Evolutionary conservation across 2,797 vertebrate genomes (phyloP).

Genomic region (Astyanax mexicanus): DNA sequence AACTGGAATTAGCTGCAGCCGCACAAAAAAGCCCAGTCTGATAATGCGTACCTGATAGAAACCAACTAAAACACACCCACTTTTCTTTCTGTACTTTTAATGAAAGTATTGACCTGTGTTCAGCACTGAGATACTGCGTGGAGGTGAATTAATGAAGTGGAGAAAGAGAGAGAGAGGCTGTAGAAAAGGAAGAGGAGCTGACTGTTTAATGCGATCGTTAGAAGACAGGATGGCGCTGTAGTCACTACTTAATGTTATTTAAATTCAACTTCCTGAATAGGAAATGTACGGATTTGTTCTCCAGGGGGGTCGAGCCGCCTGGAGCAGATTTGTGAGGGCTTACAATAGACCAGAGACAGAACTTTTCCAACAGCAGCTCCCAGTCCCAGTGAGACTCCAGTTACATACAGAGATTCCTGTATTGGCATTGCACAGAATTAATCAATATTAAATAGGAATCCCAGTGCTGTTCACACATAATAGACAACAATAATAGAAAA

Average conservation of each 20-base stretch:
- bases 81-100: background rate
- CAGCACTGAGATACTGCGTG: too few species aligned
- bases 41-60: background rate
- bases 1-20: background rate
- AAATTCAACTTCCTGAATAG: slow-evolving; percentile 64
- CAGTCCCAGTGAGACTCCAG: slow-evolving; percentile 41
- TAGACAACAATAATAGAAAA: too few species aligned
- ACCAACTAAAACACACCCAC: background rate
- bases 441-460: too few species aligned
- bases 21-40: background rate
- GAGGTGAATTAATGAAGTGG: background rate
- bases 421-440: too few species aligned
- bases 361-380: slow-evolving; percentile 64
- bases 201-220: slow-evolving; percentile 48
- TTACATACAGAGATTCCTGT: too few species aligned
- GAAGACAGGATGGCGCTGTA: slow-evolving; percentile 48
- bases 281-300: slow-evolving; percentile 54
- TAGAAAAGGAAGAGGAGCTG: slow-evolving; percentile 21
- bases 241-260: slow-evolving; percentile 57
- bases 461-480: too few species aligned
- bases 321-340: slow-evolving; percentile 58
- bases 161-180: too few species aligned
- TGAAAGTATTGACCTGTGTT: background rate
- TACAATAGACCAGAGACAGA: slow-evolving; percentile 63
- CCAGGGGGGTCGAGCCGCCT: slow-evolving; percentile 53